Percentiles rank a stretch among this genome's conserved stretches.
Evolutionary conservation across 2,797 vertebrate genomes (phyloP).

Genomic region (Ammospiza maritima): DNA sequence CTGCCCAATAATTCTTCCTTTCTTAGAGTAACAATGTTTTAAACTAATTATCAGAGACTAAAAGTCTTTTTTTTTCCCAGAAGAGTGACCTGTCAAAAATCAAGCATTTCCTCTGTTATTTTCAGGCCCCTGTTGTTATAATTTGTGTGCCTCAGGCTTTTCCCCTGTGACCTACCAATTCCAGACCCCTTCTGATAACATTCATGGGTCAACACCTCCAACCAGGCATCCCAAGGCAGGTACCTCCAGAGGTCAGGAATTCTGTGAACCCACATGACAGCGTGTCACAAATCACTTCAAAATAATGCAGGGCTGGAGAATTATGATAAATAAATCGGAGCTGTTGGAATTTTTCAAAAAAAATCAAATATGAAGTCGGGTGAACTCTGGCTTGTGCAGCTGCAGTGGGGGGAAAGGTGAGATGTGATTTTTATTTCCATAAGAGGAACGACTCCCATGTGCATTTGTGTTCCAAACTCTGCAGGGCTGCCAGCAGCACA

Average conservation of each 20-base stretch:
- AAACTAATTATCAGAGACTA: not conserved
- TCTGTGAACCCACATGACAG: not conserved
- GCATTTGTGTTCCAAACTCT: not conserved
- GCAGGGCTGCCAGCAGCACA: not conserved
- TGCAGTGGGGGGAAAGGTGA: not conserved
- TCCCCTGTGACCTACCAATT: not conserved
- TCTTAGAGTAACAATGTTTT: not conserved
- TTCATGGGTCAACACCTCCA: not conserved
- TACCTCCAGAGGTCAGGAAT: not conserved
- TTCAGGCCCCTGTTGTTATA: not conserved
- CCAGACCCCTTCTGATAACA: not conserved
- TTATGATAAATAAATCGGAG: not conserved
- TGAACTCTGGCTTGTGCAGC: not conserved
- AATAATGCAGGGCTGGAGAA: not conserved
- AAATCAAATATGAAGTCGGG: not conserved
- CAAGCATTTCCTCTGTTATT: not conserved
- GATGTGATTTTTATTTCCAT: not conserved
- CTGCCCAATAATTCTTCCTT: not conserved
- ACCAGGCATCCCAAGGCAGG: not conserved
- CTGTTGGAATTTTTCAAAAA: not conserved
- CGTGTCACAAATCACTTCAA: not conserved
- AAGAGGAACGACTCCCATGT: accelerated
- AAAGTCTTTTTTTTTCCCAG: not conserved
- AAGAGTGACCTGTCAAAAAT: not conserved
- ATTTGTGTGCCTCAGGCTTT: not conserved